Evolutionary conservation across 2,888 invertebrate genomes (phyloP).

Genomic region (Rugalucina vietnamica): DNA sequence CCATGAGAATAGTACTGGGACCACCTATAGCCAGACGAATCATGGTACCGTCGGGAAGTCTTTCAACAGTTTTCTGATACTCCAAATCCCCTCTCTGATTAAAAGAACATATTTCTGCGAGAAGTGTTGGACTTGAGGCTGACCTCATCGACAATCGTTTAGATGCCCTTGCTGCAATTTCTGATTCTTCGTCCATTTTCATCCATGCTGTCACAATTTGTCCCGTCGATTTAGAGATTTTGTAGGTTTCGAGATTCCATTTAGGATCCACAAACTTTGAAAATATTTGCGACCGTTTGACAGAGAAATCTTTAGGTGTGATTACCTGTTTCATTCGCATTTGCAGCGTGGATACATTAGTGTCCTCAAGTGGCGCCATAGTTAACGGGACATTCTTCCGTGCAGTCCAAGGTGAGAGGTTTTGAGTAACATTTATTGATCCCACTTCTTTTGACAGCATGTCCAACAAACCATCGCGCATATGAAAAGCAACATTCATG

Average conservation of each 20-base stretch:
- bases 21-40: slow-evolving; percentile 54
- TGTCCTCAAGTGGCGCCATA: slow-evolving; percentile 26
- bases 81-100: slow-evolving; percentile 52
- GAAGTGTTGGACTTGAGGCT: slow-evolving; percentile 36
- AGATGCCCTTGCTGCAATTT: slow-evolving; percentile 47
- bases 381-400: slow-evolving; percentile 48
- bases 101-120: slow-evolving; percentile 55
- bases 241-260: slow-evolving; percentile 61
- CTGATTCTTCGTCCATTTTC: slow-evolving; percentile 50
- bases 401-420: slow-evolving; percentile 59
- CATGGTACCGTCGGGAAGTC: slow-evolving; percentile 58
- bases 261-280: slow-evolving; percentile 59
- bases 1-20: slow-evolving; percentile 50
- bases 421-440: slow-evolving; percentile 45
- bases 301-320: slow-evolving; percentile 55
- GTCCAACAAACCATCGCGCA: slow-evolving; percentile 46
- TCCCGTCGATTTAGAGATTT: slow-evolving; percentile 46
- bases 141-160: slow-evolving; percentile 60
- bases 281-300: slow-evolving; percentile 54
- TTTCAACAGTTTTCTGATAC: slow-evolving; percentile 53
- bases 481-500: slow-evolving; percentile 50
- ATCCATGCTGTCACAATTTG: slow-evolving; percentile 62
- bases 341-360: slow-evolving; percentile 41
- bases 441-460: slow-evolving; percentile 51
- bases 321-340: slow-evolving; percentile 47